These are phyloP conservation scores for Liopterus haemorrhoidalis DNA, from an alignment of 2,888 invertebrate species.

Conservation along the genomic window DNA sequence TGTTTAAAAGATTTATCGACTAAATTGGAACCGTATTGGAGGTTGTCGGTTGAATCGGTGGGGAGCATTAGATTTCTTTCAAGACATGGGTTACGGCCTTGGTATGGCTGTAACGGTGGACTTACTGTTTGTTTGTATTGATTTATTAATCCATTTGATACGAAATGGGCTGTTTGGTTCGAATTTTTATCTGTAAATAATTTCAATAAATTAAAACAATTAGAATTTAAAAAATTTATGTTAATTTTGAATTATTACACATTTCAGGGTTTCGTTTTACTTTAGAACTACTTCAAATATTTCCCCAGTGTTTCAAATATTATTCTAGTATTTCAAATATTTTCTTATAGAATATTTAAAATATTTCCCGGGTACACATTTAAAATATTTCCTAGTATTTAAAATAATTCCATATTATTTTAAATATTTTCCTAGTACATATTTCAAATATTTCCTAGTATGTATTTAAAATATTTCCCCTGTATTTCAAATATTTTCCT, in stretches of 20 bases:
- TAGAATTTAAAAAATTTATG: slow-evolving; percentile 26
- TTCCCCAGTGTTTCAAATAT: not conserved
- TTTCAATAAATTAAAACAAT: slow-evolving; percentile 11
- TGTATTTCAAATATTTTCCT: too few relatives aligned
- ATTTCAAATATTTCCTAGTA: too few relatives aligned
- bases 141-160: slow-evolving; percentile 25
- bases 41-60: slow-evolving; percentile 52
- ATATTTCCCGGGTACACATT: not conserved
- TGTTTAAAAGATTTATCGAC: slow-evolving; percentile 63
- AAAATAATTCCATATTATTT: too few relatives aligned
- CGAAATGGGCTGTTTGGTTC: slow-evolving; percentile 46
- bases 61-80: slow-evolving; percentile 65
- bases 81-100: slow-evolving; percentile 77
- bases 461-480: too few relatives aligned
- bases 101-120: slow-evolving; percentile 68
- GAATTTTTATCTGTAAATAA: slow-evolving; percentile 49
- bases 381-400: slow-evolving; percentile 1
- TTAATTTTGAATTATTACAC: not conserved
- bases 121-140: slow-evolving; percentile 34
- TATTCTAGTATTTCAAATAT: not conserved
- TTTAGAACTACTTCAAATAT: not conserved
- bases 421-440: too few relatives aligned
- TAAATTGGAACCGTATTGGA: slow-evolving; percentile 48
- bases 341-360: not conserved
- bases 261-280: not conserved